phyloP scores from a whole-genome alignment of 2,797 vertebrate species.

The Sciurus vulgaris region DNA sequence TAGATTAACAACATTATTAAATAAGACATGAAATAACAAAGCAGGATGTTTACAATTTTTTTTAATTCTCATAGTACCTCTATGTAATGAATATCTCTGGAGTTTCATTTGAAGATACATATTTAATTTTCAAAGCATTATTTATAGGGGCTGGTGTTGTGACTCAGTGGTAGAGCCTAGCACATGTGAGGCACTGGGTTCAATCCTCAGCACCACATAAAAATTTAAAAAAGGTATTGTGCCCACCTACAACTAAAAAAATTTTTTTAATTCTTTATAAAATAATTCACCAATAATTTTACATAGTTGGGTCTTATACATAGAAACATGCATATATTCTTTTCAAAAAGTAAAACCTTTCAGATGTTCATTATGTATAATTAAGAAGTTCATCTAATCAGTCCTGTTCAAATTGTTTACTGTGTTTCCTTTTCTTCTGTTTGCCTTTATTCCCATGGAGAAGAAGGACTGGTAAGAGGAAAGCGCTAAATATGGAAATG shows the following conservation, averaged over 20 bases:
- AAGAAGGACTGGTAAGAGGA: not conserved
- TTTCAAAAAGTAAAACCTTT: conserved; percentile 16
- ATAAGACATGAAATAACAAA: conserved; percentile 11
- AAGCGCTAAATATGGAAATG: not conserved
- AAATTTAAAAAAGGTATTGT: too few species aligned
- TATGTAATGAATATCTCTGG: not conserved
- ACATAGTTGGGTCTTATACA: not conserved
- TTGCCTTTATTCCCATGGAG: not conserved
- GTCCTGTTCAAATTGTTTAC: not conserved
- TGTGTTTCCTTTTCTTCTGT: conserved; percentile 33
- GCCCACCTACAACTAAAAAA: too few species aligned
- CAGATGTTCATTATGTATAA: not conserved
- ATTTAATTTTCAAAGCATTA: conserved; percentile 55
- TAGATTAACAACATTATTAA: conserved; percentile 41
- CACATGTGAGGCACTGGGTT: too few species aligned
- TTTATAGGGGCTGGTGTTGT: not conserved
- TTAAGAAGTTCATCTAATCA: not conserved
- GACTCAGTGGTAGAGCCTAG: too few species aligned
- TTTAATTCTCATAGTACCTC: not conserved
- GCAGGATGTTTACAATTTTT: not conserved
- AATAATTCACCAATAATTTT: not conserved
- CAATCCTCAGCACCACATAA: too few species aligned
- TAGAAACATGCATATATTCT: not conserved
- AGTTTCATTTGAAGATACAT: not conserved
- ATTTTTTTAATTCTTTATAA: not conserved